Evolutionary conservation across 2,113 vertebrate genomes (phyloP).

Genomic region (Mustela nigripes): DNA sequence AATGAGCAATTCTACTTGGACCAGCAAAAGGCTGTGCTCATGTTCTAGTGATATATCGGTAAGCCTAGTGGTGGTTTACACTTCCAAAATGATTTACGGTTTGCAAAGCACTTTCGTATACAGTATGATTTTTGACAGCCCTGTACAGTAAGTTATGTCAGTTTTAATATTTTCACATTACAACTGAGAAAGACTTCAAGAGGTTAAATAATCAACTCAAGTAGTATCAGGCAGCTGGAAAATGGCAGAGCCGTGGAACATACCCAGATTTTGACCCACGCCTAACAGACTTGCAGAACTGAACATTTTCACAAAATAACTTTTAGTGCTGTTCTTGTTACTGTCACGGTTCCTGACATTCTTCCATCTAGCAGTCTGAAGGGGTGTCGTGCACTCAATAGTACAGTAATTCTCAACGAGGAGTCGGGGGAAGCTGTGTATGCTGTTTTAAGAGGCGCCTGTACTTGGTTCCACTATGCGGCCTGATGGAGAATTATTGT

Average conservation of each 20-base stretch:
- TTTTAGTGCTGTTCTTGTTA: neutral
- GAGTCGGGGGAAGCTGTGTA: neutral
- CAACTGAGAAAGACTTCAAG: constrained; percentile 23
- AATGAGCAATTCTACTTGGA: constrained; percentile 47
- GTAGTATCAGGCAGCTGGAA: neutral
- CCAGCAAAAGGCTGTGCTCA: neutral
- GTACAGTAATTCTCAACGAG: constrained; percentile 1
- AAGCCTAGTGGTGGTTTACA: neutral
- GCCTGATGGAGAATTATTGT: constrained; percentile 27
- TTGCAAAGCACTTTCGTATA: constrained; percentile 20
- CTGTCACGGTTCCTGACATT: constrained; percentile 7
- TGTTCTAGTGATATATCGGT: constrained; percentile 19
- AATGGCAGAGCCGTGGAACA: neutral
- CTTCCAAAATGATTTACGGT: constrained; percentile 25
- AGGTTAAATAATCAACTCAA: constrained; percentile 26
- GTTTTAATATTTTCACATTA: constrained; percentile 57
- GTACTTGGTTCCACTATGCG: constrained; percentile 14
- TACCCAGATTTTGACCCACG: neutral
- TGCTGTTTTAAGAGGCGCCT: neutral
- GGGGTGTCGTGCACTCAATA: neutral
- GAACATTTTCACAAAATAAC: neutral
- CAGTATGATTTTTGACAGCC: neutral
- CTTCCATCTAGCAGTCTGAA: neutral
- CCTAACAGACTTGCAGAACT: neutral
- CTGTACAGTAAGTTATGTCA: neutral